phyloP scores from a whole-genome alignment of 2,797 vertebrate species.

The Menidia menidia region DNA sequence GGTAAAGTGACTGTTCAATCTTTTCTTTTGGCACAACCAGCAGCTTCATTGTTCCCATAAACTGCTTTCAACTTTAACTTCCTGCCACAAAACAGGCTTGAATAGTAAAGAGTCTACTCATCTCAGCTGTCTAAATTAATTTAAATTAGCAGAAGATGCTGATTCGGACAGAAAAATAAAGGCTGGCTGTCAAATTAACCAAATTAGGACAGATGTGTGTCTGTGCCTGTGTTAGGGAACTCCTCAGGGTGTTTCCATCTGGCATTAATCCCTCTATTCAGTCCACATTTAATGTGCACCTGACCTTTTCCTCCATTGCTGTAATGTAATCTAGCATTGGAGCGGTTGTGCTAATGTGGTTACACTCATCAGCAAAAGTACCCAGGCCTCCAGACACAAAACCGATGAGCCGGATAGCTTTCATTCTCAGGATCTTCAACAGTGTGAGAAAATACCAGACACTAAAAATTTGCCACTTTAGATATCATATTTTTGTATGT shows the following conservation, averaged over 20 bases:
- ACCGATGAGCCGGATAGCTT: neutral
- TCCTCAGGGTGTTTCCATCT: constrained; percentile 39
- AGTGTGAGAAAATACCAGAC: neutral
- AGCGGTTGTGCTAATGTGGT: constrained; percentile 59
- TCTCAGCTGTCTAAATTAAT: neutral
- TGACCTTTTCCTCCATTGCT: constrained; percentile 69
- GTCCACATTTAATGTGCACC: constrained; percentile 39
- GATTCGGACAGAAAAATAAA: neutral
- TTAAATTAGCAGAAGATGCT: neutral
- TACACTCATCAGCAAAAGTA: constrained; percentile 43
- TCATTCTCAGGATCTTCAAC: neutral
- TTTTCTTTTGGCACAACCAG: neutral
- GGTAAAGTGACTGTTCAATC: neutral
- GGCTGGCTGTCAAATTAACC: constrained; percentile 1
- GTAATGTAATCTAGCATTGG: constrained; percentile 60
- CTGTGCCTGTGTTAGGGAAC: constrained; percentile 8
- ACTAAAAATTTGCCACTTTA: neutral
- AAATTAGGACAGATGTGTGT: constrained; percentile 9
- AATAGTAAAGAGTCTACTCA: neutral
- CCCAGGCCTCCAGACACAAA: constrained; percentile 13
- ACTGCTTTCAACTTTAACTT: constrained; percentile 5
- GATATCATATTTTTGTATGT: neutral
- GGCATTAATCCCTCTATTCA: neutral
- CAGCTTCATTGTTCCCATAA: neutral
- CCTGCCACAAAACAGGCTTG: neutral